phyloP scores from a whole-genome alignment of 2,113 vertebrate species.

The Carettochelys insculpta region DNA sequence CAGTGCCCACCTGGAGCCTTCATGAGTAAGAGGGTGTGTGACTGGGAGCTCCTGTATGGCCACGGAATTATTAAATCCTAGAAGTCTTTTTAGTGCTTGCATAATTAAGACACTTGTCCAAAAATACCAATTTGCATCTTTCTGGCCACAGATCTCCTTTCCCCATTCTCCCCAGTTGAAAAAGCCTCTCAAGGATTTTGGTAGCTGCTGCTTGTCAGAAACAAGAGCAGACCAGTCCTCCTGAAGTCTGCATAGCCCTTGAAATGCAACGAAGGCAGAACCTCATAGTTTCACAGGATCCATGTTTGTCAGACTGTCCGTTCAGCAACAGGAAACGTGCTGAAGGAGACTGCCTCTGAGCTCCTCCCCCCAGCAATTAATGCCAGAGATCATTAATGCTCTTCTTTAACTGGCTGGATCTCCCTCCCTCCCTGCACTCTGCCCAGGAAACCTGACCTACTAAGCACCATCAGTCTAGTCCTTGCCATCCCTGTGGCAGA shows the following conservation, averaged over 20 bases:
- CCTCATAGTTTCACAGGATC: not conserved
- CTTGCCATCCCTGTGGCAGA: not conserved
- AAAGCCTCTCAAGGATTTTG: not conserved
- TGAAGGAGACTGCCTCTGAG: not conserved
- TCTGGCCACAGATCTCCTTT: not conserved
- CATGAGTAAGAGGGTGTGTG: too few relatives aligned
- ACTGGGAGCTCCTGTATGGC: not conserved
- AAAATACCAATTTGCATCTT: fast-evolving
- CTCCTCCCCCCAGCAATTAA: not conserved
- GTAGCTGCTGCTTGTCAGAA: not conserved
- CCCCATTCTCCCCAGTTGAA: fast-evolving
- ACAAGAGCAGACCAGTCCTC: constrained; percentile 16
- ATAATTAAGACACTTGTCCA: fast-evolving
- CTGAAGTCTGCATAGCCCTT: constrained; percentile 48
- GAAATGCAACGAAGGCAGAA: not conserved
- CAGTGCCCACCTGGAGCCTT: not conserved
- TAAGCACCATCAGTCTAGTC: not conserved
- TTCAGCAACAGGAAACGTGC: not conserved
- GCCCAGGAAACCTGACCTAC: not conserved
- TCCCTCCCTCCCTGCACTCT: not conserved
- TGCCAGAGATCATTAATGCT: not conserved
- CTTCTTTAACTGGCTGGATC: not conserved
- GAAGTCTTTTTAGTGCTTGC: not conserved
- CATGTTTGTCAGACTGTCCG: not conserved
- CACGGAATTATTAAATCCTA: not conserved